Evolutionary conservation across 2,888 invertebrate species (phyloP).

Genomic region (Girardia tigrina): DNA sequence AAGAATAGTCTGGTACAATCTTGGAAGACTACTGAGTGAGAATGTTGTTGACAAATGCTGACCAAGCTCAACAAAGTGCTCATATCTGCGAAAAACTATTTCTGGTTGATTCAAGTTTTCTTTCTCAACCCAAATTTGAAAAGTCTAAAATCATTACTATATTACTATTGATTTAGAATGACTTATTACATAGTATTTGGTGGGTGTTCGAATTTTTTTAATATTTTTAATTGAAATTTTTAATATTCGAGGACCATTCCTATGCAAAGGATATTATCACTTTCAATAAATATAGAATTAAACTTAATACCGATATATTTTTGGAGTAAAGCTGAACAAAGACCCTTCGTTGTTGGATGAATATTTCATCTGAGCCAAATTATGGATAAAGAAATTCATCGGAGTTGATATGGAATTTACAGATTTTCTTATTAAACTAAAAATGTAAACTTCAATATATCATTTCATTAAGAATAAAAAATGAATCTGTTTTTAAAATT

Average conservation of each 20-base stretch:
- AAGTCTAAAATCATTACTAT: not conserved
- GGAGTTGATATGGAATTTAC: not conserved
- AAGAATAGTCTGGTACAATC: not conserved
- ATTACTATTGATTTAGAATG: not conserved
- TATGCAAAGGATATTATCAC: not conserved
- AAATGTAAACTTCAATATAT: not conserved
- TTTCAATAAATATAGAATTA: not conserved
- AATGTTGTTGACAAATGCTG: not conserved
- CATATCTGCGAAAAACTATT: not conserved
- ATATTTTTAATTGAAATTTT: not conserved
- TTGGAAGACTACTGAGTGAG: not conserved
- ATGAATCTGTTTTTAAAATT: too few species aligned
- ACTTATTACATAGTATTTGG: not conserved
- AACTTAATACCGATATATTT: not conserved
- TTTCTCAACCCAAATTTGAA: not conserved
- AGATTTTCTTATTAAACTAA: constrained; percentile 18
- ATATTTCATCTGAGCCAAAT: not conserved
- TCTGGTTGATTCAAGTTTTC: not conserved
- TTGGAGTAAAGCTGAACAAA: constrained; percentile 11
- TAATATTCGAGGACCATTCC: not conserved
- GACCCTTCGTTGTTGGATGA: not conserved
- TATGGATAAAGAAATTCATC: constrained; percentile 20
- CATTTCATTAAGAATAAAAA: not conserved
- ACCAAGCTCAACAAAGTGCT: not conserved
- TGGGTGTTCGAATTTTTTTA: not conserved